A percentile compares a stretch with the other conserved stretches of the same genome.
Conservation (phyloP, 2,888 invertebrate species). For the Cremastinae sp. region DNA sequence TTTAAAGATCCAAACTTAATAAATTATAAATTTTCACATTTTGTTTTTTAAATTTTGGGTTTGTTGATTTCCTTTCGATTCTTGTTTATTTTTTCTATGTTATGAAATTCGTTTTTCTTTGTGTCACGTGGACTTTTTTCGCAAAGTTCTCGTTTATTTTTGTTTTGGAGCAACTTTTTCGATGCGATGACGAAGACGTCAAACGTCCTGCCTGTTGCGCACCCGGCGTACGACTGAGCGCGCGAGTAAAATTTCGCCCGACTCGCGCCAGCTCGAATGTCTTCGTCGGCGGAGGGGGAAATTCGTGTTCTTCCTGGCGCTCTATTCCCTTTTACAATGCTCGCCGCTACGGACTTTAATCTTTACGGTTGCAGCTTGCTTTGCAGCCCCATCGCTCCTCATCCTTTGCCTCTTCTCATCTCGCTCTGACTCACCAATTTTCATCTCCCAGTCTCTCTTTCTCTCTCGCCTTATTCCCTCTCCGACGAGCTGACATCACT, state of each 20-base stretch:
- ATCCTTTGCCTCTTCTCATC: slow-evolving; percentile 25
- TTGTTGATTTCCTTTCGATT: too few species aligned
- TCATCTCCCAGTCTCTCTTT: not conserved
- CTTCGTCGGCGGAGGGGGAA: slow-evolving; percentile 11
- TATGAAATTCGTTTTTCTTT: too few species aligned
- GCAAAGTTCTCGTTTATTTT: slow-evolving; percentile 11
- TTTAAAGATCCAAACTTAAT: not conserved
- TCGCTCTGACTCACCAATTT: slow-evolving; percentile 37
- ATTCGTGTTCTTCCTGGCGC: slow-evolving; percentile 51
- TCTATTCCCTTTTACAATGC: slow-evolving; percentile 40
- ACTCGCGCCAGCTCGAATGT: slow-evolving; percentile 29
- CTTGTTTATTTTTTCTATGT: too few species aligned
- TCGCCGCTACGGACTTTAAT: slow-evolving; percentile 33
- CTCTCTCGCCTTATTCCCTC: slow-evolving; percentile 14
- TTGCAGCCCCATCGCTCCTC: slow-evolving; percentile 48
- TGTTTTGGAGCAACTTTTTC: not conserved
- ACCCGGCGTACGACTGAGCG: slow-evolving; percentile 75
- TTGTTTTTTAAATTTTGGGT: too few species aligned
- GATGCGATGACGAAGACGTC: slow-evolving; percentile 22
- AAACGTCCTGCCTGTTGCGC: slow-evolving; percentile 67
- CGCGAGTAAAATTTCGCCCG: slow-evolving; percentile 48
- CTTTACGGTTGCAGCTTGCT: slow-evolving; percentile 29
- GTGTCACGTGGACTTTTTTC: too few species aligned
- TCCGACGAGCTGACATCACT: too few species aligned
- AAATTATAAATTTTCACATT: slow-evolving; percentile 1